Evolutionary conservation across 2,888 invertebrate genomes (phyloP), one percentile per base, ranked within the genome.

Genomic region (Teleiodes luculella): DNA sequence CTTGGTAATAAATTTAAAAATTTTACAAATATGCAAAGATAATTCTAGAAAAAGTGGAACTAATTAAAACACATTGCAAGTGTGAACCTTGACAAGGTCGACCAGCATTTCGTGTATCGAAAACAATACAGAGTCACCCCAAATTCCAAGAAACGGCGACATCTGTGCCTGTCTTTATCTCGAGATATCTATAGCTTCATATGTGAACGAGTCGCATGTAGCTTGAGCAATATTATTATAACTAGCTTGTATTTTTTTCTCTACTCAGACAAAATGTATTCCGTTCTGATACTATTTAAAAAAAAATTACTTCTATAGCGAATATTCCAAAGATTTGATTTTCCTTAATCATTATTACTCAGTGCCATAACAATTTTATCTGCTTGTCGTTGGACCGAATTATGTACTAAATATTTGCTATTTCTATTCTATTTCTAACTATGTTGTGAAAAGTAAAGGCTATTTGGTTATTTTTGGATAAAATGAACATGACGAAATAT

Each of bases 101-200:
- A 57, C 65, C 53, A 52, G 61, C 59, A 68, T 67, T 62, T 24
- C 66, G 70, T 72, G 62, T 64, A 67, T 72, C 63, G 60, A 68
- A 76, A 79, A 83, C 78, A 80, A 80, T 78, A 71, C 61, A 60
- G 60, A 70, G 64, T 68, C 63, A 59, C 58, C 56, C 62, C 61
- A 70, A 73, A 80, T 80, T 77, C 64, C 64, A 67, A 77, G 82
- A 79, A 65, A 59, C 59, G 55, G 60, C 63, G 68, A 81, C 86
- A 86, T 86, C 81, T 86, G 86, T 70, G 75, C 74, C 57, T 77
- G 79, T 83, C 80, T 80, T 80, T 81, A 83, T 78, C 78, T 77
- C 66, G 67, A 65, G 66, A 78, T 80, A 80, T 81, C 78, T 77
- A 69, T 66, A 66, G 55, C 59, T 68, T 70, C 74, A 74, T 78